Evolutionary conservation across 2,113 vertebrate species (phyloP), one percentile per base, ranked within the genome.

Genomic region (Tetrao urogallus): DNA sequence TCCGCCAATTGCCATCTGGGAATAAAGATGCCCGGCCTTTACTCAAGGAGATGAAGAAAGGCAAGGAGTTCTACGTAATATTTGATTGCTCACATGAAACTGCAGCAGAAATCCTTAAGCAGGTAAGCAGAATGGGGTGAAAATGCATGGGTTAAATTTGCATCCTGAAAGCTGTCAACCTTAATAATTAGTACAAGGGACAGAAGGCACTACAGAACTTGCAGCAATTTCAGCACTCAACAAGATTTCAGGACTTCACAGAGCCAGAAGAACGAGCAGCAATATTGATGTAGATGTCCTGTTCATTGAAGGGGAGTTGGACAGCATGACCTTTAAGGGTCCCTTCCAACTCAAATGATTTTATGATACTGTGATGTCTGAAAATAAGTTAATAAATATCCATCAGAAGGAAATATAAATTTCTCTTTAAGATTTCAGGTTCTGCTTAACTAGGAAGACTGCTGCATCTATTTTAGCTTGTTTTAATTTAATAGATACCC

Each of bases 1-100:
- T 99, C 95, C 99, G 99, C 5, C 99, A 99, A 94, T 97, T 99
- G 92, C 99, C 99, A 22, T 97, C 98, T 40, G 99, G 98, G 86
- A 99, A 98, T 95, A 99, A 98, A 97, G 99, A 99, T 5, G 98
- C 99, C 57, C 98, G 99, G 85, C 98, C 99, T 24, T 97, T 99
- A 65, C 97, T 99, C 87, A 99, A 99, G 94, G 99, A 99, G 93
- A 99, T 99, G 99, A 99, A 99, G 98, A 99, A 98, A 93, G 98
- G 98, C 85, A 99, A 98, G 92, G 99, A 99, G 97, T 99, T 99
- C 97, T 99, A 98, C 0, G 99, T 99, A 94, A 99, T 99, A 95
- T 99, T 99, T 80, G 99, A 99, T 89, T 99, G 99, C 97, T 98
- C 99, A 1, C 99, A 98, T 54, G 98, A 98, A 96, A 99, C 98